Evolutionary conservation across 2,113 vertebrate species (phyloP).

Genomic region (Peromyscus californicus): DNA sequence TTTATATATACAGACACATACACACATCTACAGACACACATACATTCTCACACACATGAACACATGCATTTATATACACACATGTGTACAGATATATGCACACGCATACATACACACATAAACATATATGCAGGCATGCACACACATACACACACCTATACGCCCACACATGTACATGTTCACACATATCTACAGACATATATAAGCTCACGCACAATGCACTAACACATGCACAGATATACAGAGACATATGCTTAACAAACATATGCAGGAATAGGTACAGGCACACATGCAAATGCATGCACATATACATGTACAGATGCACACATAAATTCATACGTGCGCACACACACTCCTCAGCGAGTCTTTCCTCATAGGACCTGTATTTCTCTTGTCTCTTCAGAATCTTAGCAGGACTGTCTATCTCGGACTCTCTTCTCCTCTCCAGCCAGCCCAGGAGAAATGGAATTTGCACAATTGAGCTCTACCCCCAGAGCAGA

Average conservation of each 20-base stretch:
- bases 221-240: not conserved
- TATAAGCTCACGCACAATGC: too few relatives aligned
- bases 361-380: not conserved
- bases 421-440: not conserved
- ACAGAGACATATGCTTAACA: not conserved
- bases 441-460: not conserved
- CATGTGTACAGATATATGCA: not conserved
- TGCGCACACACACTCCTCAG: not conserved
- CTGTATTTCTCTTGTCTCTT: not conserved
- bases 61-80: not conserved
- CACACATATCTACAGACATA: not conserved
- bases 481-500: not conserved
- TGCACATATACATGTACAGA: too few relatives aligned
- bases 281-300: not conserved
- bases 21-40: not conserved
- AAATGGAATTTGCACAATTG: not conserved
- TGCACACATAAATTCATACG: not conserved
- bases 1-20: not conserved
- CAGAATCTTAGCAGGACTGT: too few relatives aligned
- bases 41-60: not conserved
- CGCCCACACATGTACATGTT: not conserved
- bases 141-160: not conserved
- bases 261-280: not conserved
- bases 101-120: not conserved
- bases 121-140: not conserved